Percentiles rank a stretch among this genome's conserved stretches.
These are phyloP conservation scores for Ia io DNA, from an alignment of 2,113 vertebrate species.

Conservation along the genomic window DNA sequence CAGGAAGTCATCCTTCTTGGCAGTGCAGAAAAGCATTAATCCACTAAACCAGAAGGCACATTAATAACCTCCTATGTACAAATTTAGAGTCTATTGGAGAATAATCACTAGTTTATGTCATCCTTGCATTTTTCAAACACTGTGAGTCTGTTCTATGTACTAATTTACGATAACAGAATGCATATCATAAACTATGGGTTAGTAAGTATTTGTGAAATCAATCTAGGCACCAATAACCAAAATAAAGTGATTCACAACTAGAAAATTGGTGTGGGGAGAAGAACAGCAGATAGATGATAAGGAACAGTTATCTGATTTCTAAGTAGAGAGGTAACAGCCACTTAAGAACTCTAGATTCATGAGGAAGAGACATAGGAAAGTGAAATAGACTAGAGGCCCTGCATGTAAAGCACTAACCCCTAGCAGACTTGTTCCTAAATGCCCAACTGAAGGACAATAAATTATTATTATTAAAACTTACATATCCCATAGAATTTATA, in stretches of 20 bases:
- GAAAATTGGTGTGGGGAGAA: neutral
- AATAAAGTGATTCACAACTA: neutral
- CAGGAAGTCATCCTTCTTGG: neutral
- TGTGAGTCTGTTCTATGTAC: neutral
- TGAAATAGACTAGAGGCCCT: neutral
- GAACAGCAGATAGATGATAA: neutral
- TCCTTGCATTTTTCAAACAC: neutral
- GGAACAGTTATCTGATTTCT: neutral
- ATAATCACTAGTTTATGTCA: neutral
- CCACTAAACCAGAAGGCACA: neutral
- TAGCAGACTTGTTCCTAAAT: neutral
- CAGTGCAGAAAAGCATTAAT: neutral
- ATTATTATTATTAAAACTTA: neutral
- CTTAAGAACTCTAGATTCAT: neutral
- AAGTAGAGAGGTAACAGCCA: neutral
- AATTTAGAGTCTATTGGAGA: neutral
- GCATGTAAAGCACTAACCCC: neutral
- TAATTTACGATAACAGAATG: neutral
- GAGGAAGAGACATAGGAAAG: neutral
- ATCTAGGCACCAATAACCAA: neutral
- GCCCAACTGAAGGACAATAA: neutral
- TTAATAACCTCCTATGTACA: neutral
- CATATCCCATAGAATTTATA: neutral
- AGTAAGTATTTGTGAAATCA: neutral
- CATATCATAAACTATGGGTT: neutral